Conservation (phyloP, 92 coral and sea anemone genomes). For the Palythoa caribaeorum region DNA sequence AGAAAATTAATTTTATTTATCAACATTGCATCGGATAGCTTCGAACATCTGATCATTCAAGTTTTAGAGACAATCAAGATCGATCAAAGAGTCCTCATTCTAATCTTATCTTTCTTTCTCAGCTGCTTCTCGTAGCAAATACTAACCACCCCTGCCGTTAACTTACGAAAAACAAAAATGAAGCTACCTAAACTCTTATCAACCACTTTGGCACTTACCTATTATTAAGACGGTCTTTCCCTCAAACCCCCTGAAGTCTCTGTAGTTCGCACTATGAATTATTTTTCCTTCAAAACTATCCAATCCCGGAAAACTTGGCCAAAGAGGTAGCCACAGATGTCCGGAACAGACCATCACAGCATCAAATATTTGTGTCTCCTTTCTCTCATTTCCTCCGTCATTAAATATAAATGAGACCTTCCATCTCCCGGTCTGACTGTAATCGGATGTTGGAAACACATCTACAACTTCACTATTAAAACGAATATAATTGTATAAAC, state of each 20-base stretch:
- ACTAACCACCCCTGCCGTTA: no score
- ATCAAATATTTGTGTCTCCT: slow-evolving; percentile 29
- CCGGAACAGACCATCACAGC: slow-evolving; percentile 70
- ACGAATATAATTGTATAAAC: slow-evolving; percentile 64
- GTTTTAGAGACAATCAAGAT: no score
- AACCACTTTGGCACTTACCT: slow-evolving; percentile 35
- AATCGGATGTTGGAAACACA: slow-evolving; percentile 56
- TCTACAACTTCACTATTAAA: slow-evolving; percentile 67
- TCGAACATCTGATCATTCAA: no score
- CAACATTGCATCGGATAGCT: no score
- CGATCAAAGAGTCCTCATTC: no score
- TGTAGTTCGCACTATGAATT: slow-evolving; percentile 59
- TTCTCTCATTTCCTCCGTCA: no score
- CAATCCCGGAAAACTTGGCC: slow-evolving; percentile 58
- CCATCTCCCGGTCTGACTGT: slow-evolving; percentile 50
- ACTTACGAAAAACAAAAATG: no score
- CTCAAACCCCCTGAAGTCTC: slow-evolving; percentile 38
- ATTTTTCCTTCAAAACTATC: slow-evolving; percentile 41
- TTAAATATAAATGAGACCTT: no score
- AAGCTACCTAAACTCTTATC: no score
- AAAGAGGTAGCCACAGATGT: slow-evolving; percentile 55
- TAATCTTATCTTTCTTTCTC: no score
- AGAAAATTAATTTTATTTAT: no score
- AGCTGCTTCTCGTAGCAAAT: no score
- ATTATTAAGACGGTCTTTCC: slow-evolving; percentile 56